Evolutionary conservation across 64 coral and sea anemone species (phyloP).

Genomic region (Platygyra sinensis): DNA sequence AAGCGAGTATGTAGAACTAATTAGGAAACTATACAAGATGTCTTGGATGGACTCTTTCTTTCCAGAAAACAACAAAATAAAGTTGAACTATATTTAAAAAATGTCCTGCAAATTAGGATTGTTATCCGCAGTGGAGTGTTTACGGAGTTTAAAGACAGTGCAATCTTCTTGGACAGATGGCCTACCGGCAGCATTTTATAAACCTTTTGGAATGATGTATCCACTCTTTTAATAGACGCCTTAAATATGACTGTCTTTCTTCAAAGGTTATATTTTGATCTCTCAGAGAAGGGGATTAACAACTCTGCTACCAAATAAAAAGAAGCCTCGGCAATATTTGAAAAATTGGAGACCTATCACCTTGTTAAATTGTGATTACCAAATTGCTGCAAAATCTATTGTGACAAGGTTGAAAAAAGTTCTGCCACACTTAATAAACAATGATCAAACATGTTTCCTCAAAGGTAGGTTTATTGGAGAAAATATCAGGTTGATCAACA

Average conservation of each 20-base stretch:
- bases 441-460: slow-evolving; percentile 1
- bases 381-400: slow-evolving; percentile 14
- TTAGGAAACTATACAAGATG: neutral
- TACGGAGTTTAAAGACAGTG: slow-evolving; percentile 20
- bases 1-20: no score
- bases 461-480: slow-evolving; percentile 4
- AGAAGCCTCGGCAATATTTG: neutral
- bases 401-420: neutral
- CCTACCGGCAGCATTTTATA: slow-evolving; percentile 10
- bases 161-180: slow-evolving; percentile 32
- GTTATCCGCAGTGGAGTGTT: slow-evolving; percentile 27
- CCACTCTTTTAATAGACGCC: slow-evolving; percentile 10
- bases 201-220: slow-evolving; percentile 21
- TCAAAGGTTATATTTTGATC: neutral
- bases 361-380: slow-evolving; percentile 10
- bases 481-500: slow-evolving; percentile 6
- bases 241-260: slow-evolving; percentile 19
- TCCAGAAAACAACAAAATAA: neutral
- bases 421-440: neutral
- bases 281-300: slow-evolving; percentile 13
- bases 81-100: neutral
- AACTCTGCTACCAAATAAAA: slow-evolving; percentile 9
- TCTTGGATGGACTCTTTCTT: neutral
- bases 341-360: slow-evolving; percentile 12
- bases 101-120: neutral